Conservation (phyloP, 2,113 vertebrate genomes). For the Catagonus wagneri region DNA sequence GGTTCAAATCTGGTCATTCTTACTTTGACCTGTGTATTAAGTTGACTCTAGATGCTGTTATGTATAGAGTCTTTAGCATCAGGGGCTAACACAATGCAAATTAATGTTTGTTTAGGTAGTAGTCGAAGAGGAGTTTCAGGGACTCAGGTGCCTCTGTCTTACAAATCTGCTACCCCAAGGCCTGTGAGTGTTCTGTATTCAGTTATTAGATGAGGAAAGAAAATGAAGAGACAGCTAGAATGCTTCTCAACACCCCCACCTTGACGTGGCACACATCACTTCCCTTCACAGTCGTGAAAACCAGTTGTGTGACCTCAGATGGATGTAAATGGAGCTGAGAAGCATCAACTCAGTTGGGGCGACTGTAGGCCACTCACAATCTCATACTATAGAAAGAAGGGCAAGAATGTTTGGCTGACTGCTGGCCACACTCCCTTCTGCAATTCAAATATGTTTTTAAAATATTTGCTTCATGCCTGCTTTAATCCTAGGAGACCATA, state of each 20-base stretch:
- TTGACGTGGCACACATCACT: not conserved
- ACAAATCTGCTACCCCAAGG: not conserved
- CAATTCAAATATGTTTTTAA: not conserved
- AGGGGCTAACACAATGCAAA: not conserved
- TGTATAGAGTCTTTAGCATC: not conserved
- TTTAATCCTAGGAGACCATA: not conserved
- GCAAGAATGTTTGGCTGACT: not conserved
- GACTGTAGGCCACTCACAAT: not conserved
- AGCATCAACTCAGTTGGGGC: rapidly evolving
- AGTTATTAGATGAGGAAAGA: not conserved
- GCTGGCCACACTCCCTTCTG: not conserved
- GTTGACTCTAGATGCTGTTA: not conserved
- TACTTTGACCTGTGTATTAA: not conserved
- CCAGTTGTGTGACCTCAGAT: not conserved
- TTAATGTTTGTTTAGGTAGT: not conserved
- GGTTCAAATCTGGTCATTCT: not conserved
- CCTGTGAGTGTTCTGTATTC: not conserved
- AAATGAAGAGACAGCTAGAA: not conserved
- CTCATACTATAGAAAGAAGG: not conserved
- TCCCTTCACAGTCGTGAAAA: no score
- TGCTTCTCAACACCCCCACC: not conserved
- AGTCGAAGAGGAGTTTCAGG: not conserved
- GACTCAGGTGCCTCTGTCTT: not conserved
- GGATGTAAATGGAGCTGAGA: not conserved
- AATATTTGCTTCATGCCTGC: not conserved